Conservation (phyloP, 2,888 invertebrate species). For the Xiphydria camelus region DNA sequence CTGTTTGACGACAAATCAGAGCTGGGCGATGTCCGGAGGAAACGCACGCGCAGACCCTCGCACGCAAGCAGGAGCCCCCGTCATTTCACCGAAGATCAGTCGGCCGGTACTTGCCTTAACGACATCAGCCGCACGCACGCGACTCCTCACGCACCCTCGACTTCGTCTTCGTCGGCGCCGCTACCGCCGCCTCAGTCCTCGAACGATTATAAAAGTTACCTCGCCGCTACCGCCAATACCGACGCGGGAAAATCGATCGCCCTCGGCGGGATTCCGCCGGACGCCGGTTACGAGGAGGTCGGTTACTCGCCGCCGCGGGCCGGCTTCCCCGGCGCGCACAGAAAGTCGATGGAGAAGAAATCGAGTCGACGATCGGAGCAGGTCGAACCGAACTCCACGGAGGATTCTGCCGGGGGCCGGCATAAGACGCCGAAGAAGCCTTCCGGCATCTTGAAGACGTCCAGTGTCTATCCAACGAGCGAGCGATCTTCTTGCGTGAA, state of each 20-base stretch:
- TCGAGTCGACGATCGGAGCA: slow-evolving; percentile 4
- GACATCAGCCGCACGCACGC: too few relatives aligned
- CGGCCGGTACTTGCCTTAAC: slow-evolving; percentile 18
- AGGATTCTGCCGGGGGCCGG: slow-evolving; percentile 12
- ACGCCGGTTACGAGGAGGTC: slow-evolving; percentile 48
- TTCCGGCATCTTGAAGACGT: slow-evolving; percentile 43
- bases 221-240: slow-evolving; percentile 7
- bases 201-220: background rate
- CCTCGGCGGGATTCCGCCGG: slow-evolving; percentile 41
- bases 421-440: slow-evolving; percentile 36
- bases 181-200: background rate
- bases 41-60: slow-evolving; percentile 53
- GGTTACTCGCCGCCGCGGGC: slow-evolving; percentile 26
- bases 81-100: slow-evolving; percentile 36
- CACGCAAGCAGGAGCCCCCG: slow-evolving; percentile 51
- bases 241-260: too few relatives aligned
- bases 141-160: too few relatives aligned
- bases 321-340: slow-evolving; percentile 1
- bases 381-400: background rate
- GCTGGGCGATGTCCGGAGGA: slow-evolving; percentile 54
- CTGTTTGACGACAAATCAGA: slow-evolving; percentile 46
- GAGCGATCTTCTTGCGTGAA: slow-evolving; percentile 24
- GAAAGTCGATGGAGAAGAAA: slow-evolving; percentile 7
- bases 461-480: slow-evolving; percentile 32
- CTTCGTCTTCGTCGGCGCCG: background rate